Evolutionary conservation across 2,797 vertebrate species (phyloP), one percentile per base, ranked within the genome.

Genomic region (Esox lucius): DNA sequence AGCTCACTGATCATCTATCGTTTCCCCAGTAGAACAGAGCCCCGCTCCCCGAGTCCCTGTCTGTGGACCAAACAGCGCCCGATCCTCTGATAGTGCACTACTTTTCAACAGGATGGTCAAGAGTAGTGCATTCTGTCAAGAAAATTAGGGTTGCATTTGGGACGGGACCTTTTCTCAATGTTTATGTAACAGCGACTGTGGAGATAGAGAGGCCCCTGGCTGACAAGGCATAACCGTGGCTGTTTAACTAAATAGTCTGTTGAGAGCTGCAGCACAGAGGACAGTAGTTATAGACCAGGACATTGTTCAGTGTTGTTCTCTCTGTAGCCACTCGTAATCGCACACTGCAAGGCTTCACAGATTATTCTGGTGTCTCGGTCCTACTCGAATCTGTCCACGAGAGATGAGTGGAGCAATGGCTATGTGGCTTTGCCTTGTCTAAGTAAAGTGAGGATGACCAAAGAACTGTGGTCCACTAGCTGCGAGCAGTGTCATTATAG

Each of bases 1-100:
- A 73, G 76, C 83, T 68, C 51, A 35, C 53, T 76, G 62, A 9
- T 64, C 66, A n/a, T 82, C 48, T 72, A 42, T 53, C 78, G 48
- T 39, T 3, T 80, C 81, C 76, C 83, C 31, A 64, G 73, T 78
- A 85, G 39, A 68, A 80, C 56, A 24, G 12, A 24, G 22, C 22
- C 56, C 22, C 4, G n/a, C 22, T 61, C 56, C 64, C 7, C 2
- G 56, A 59, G 56, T 59, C 4, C 5, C 2, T 35, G 13, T 7
- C 3, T 17, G 13, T 0, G 5, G 12, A 16, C 24, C 62, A 31
- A 66, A 33, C 31, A 0, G 28, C 28, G 16, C 31, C 28, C 64
- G 16, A 13, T 31, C 35, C 64, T 5, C 4, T 31, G 33, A 7
- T 33, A 19, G 64, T 33, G 56, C 22, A 61, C 56, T 61, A 61